Evolutionary conservation across 2,113 vertebrate species (phyloP).

Genomic region (Prochilodus magdalenae): DNA sequence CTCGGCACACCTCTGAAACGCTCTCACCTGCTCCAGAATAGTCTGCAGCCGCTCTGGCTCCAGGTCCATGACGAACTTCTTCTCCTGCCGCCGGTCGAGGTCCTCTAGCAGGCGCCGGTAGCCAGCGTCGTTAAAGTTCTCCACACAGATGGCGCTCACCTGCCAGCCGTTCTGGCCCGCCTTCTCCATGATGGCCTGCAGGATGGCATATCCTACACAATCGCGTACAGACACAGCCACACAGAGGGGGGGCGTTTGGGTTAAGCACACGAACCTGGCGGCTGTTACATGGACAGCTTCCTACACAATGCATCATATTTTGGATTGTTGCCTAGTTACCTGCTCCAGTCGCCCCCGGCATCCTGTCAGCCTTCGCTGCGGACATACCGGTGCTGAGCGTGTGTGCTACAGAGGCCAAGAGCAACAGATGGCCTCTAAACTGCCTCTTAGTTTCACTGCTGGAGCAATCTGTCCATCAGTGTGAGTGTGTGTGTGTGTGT

Average conservation of each 20-base stretch:
- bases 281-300: background rate
- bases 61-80: slow-evolving; percentile 97
- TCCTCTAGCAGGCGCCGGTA: slow-evolving; percentile 95
- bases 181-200: slow-evolving; percentile 99
- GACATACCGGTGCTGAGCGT: slow-evolving; percentile 2
- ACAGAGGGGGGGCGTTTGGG: slow-evolving; percentile 28
- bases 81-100: slow-evolving; percentile 94
- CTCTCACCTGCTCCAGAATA: slow-evolving; percentile 90
- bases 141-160: slow-evolving; percentile 98
- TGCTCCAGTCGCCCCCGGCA: too few relatives aligned
- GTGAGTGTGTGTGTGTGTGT: slow-evolving; percentile 22
- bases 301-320: background rate
- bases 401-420: slow-evolving; percentile 38
- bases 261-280: background rate
- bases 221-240: background rate
- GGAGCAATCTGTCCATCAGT: slow-evolving; percentile 51
- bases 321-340: too few relatives aligned
- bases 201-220: slow-evolving; percentile 91
- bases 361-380: too few relatives aligned
- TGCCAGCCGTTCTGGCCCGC: slow-evolving; percentile 99
- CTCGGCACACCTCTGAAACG: too few relatives aligned
- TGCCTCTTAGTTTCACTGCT: slow-evolving; percentile 46
- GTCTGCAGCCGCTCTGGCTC: slow-evolving; percentile 96
- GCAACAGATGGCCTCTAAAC: slow-evolving; percentile 59
- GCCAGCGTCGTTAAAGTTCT: slow-evolving; percentile 96